phyloP scores from a whole-genome alignment of 2,113 vertebrate genomes.

The Nothoprocta pentlandii region DNA sequence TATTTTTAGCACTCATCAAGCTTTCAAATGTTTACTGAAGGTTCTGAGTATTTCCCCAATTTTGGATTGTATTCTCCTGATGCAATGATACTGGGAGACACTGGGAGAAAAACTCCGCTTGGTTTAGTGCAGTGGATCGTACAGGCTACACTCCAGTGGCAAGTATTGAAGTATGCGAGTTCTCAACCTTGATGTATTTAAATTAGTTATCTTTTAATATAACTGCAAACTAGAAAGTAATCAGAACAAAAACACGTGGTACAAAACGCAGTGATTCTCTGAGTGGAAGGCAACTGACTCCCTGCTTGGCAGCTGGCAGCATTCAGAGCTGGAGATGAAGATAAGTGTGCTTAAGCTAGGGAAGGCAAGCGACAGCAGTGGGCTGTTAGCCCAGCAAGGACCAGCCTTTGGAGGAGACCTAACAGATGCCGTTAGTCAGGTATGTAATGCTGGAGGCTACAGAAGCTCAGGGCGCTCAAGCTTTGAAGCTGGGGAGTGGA shows the following conservation, averaged over 20 bases:
- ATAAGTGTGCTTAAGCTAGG: background rate
- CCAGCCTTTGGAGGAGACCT: accelerated
- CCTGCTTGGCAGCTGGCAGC: accelerated
- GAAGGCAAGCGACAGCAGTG: background rate
- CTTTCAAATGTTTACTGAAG: constrained; percentile 57
- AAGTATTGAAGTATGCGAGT: background rate
- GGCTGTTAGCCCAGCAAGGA: background rate
- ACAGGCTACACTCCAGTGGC: background rate
- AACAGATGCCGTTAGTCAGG: background rate
- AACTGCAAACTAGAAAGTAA: background rate
- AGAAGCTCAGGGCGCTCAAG: background rate
- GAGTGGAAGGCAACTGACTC: background rate
- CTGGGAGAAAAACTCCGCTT: background rate
- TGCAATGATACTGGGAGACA: background rate
- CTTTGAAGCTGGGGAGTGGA: background rate
- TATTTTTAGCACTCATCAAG: constrained; percentile 54
- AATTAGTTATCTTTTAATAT: background rate
- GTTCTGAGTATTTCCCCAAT: constrained; percentile 38
- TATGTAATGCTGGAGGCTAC: background rate
- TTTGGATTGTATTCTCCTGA: constrained; percentile 33
- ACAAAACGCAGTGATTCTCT: background rate
- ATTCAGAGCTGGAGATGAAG: background rate
- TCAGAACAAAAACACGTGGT: background rate
- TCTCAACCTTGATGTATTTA: background rate
- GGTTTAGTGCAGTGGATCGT: background rate